These are phyloP conservation scores for Matsumyia berberina DNA, from an alignment of 2,888 invertebrate species.

Conservation along the genomic window DNA sequence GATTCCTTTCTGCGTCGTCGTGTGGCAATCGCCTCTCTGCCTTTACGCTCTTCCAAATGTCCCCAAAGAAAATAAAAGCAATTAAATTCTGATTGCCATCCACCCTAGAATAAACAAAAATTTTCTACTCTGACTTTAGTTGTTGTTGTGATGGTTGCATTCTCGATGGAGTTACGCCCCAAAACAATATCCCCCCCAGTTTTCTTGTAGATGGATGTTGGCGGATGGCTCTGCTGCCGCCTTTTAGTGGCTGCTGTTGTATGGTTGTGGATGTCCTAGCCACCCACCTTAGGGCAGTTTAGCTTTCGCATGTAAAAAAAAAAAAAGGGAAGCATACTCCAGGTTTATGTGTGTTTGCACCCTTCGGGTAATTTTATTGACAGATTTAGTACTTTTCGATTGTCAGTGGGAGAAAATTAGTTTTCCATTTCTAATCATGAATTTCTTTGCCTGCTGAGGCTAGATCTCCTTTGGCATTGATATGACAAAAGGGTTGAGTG, in stretches of 20 bases:
- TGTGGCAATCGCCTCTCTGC: slow-evolving; percentile 11
- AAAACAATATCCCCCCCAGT: slow-evolving; percentile 10
- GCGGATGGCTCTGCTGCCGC: slow-evolving; percentile 1
- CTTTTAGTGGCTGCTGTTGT: slow-evolving; percentile 1
- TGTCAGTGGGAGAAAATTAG: slow-evolving; percentile 82
- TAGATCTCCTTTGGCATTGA: neutral
- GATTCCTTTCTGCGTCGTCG: slow-evolving; percentile 38
- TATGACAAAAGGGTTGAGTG: too few relatives aligned
- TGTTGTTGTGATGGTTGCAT: slow-evolving; percentile 28
- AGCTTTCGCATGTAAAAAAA: neutral
- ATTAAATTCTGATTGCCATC: slow-evolving; percentile 83
- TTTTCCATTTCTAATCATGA: slow-evolving; percentile 75
- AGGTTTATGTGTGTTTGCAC: slow-evolving; percentile 63
- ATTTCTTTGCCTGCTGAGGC: too few relatives aligned
- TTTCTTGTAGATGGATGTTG: slow-evolving; percentile 20
- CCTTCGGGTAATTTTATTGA: slow-evolving; percentile 83
- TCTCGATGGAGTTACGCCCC: slow-evolving; percentile 38
- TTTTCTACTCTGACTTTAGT: slow-evolving; percentile 17
- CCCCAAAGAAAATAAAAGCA: slow-evolving; percentile 79
- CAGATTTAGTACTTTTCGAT: slow-evolving; percentile 83
- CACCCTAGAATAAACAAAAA: slow-evolving; percentile 64
- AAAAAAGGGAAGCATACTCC: neutral
- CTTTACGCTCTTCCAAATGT: slow-evolving; percentile 53
- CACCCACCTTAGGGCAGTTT: slow-evolving; percentile 12
- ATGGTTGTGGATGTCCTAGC: neutral